phyloP scores from a whole-genome alignment of 1,140 invertebrate genomes.

The Nephila pilipes region DNA sequence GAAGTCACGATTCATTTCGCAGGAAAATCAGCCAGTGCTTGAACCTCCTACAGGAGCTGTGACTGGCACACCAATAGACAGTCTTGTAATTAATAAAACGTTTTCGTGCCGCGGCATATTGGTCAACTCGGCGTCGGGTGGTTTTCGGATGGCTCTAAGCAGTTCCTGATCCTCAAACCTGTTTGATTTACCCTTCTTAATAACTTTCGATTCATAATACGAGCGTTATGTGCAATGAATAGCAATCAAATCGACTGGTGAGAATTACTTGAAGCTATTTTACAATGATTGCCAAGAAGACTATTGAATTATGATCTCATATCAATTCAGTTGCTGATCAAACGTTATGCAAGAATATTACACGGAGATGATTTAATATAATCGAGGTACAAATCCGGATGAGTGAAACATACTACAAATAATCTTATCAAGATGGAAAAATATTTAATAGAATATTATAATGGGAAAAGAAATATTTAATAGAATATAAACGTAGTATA shows the following conservation, averaged over 20 bases:
- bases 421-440: too few relatives aligned
- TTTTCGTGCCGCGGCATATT: conserved; percentile 57
- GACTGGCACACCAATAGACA: conserved; percentile 28
- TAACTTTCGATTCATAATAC: conserved; percentile 2
- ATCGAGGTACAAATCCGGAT: too few relatives aligned
- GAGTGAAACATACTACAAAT: too few relatives aligned
- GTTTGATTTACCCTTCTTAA: conserved; percentile 13
- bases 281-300: background rate
- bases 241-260: background rate
- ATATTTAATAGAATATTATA: too few relatives aligned
- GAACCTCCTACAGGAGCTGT: conserved; percentile 17
- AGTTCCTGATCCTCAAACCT: conserved; percentile 7
- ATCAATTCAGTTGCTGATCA: too few relatives aligned
- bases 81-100: conserved; percentile 62
- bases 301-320: background rate
- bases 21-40: background rate
- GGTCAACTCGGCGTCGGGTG: background rate
- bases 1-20: conserved; percentile 53
- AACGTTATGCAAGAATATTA: too few relatives aligned
- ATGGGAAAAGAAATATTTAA: too few relatives aligned
- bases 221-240: background rate
- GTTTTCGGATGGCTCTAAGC: background rate
- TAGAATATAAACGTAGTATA: too few relatives aligned
- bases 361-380: too few relatives aligned
- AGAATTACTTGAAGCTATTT: background rate